These are phyloP conservation scores for Rallus crepitans DNA, from an alignment of 2,797 vertebrate species.

Conservation along the genomic window DNA sequence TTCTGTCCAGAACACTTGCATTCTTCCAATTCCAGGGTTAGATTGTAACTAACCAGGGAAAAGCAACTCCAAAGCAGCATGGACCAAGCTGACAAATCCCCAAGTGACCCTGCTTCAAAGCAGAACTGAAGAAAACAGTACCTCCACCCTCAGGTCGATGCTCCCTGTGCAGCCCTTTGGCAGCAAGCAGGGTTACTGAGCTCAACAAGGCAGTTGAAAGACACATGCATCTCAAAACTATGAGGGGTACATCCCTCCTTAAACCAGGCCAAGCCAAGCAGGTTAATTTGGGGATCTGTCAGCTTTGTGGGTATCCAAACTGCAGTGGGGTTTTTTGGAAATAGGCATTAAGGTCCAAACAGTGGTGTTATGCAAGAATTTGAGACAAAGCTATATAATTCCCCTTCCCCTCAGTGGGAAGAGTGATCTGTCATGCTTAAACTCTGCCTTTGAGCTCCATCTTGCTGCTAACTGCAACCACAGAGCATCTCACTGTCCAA, in stretches of 20 bases:
- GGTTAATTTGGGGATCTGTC: not conserved
- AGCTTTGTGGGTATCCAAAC: not conserved
- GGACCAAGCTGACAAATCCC: not conserved
- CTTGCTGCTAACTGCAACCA: not conserved
- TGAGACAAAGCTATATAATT: not conserved
- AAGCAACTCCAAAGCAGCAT: not conserved
- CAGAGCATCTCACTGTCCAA: not conserved
- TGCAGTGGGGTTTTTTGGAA: not conserved
- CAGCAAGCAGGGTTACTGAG: not conserved
- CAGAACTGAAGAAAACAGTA: not conserved
- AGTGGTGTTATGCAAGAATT: not conserved
- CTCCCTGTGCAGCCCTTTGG: not conserved
- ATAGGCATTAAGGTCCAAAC: not conserved
- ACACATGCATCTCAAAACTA: not conserved
- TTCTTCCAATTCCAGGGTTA: not conserved
- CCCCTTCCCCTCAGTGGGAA: not conserved
- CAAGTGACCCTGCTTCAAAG: not conserved
- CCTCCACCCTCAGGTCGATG: accelerated
- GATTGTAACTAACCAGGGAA: not conserved
- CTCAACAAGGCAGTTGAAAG: not conserved
- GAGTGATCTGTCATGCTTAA: not conserved
- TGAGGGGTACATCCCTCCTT: not conserved
- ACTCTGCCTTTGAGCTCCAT: not conserved
- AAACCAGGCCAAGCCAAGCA: not conserved
- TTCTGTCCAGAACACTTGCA: not conserved